Percentiles rank a stretch among this genome's conserved stretches.
These are phyloP conservation scores for Tapera naevia DNA, from an alignment of 2,797 vertebrate genomes.

Conservation along the genomic window DNA sequence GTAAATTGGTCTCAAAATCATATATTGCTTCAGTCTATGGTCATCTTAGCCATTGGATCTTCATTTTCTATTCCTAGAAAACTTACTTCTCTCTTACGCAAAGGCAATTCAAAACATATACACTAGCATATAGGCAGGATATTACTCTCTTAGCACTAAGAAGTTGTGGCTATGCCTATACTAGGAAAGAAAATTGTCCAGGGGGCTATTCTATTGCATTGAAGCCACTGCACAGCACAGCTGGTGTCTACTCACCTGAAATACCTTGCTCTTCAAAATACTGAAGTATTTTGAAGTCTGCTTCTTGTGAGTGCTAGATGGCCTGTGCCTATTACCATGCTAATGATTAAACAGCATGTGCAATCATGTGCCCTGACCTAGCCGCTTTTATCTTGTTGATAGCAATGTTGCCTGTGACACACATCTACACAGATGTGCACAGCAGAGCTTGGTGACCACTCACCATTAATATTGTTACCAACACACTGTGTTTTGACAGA, in stretches of 20 bases:
- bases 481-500: neutral
- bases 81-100: neutral
- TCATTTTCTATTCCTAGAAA: neutral
- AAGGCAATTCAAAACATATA: neutral
- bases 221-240: neutral
- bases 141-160: neutral
- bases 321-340: too few species aligned
- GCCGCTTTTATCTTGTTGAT: neutral
- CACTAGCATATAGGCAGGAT: neutral
- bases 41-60: neutral
- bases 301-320: neutral
- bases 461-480: neutral
- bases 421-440: neutral
- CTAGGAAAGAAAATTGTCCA: fast-evolving
- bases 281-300: too few species aligned
- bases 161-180: neutral
- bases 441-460: neutral
- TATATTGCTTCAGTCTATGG: neutral
- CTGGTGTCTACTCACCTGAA: neutral
- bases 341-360: neutral
- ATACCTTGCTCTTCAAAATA: neutral
- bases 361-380: neutral
- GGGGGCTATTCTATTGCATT: neutral
- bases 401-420: neutral
- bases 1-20: neutral